A percentile compares a stretch with the other conserved stretches of the same genome.
These are phyloP conservation scores for Parasteatoda lunata DNA, from an alignment of 2,888 invertebrate genomes.

Conservation along the genomic window DNA sequence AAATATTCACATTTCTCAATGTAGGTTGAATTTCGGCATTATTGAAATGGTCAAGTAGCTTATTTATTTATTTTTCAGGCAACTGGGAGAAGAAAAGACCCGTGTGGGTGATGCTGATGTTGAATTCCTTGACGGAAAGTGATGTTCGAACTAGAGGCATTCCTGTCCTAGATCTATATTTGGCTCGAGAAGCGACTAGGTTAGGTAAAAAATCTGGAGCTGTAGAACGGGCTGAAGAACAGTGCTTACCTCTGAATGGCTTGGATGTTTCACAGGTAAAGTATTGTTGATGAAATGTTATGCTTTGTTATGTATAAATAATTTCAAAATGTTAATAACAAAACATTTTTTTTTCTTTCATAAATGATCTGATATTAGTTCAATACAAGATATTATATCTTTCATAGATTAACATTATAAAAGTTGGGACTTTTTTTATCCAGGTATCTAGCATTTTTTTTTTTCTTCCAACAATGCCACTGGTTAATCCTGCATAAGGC, in stretches of 20 bases:
- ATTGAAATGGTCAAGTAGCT: neutral
- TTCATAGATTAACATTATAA: too few relatives aligned
- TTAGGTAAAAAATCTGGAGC: slow-evolving; percentile 76
- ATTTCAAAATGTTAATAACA: too few relatives aligned
- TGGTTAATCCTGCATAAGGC: too few relatives aligned
- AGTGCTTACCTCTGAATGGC: slow-evolving; percentile 78
- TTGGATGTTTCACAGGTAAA: slow-evolving; percentile 76
- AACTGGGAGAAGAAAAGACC: slow-evolving; percentile 78
- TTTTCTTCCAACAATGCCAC: too few relatives aligned
- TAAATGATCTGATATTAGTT: too few relatives aligned
- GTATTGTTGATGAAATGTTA: too few relatives aligned
- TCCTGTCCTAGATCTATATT: slow-evolving; percentile 77
- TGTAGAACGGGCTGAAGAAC: slow-evolving; percentile 78
- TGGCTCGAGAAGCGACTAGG: slow-evolving; percentile 77
- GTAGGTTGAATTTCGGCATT: neutral
- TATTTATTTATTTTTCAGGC: slow-evolving; percentile 65
- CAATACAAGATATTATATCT: too few relatives aligned
- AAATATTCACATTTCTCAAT: too few relatives aligned
- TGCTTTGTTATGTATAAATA: too few relatives aligned
- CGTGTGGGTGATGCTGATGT: slow-evolving; percentile 78
- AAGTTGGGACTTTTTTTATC: too few relatives aligned
- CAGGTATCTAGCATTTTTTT: too few relatives aligned
- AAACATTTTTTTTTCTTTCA: too few relatives aligned
- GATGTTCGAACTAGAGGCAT: slow-evolving; percentile 75
- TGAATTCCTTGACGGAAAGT: slow-evolving; percentile 77